These are phyloP conservation scores for Sminthurides aquaticus DNA, from an alignment of 2,888 invertebrate genomes.

Conservation along the genomic window DNA sequence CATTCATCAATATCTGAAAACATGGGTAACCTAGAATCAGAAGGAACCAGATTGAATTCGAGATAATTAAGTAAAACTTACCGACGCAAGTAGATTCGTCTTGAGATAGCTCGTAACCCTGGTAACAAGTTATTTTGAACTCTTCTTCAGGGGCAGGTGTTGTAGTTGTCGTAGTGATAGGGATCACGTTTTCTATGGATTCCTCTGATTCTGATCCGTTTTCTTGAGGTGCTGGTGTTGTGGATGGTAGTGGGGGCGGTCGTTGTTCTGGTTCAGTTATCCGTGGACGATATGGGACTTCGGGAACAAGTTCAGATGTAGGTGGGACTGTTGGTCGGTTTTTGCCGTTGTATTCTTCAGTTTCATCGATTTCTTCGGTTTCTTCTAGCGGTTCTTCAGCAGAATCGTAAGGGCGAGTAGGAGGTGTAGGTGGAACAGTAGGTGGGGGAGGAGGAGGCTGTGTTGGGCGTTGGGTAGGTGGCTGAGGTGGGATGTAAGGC, in stretches of 20 bases:
- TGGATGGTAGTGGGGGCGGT: background rate
- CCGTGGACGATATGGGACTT: background rate
- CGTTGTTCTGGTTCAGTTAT: background rate
- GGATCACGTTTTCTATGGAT: slow-evolving; percentile 6
- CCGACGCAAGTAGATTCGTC: slow-evolving; percentile 41
- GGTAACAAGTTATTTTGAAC: slow-evolving; percentile 38
- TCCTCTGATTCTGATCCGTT: slow-evolving; percentile 5
- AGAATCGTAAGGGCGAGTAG: background rate
- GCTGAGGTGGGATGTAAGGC: background rate
- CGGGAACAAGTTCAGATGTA: background rate
- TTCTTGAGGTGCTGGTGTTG: background rate
- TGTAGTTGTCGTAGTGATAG: slow-evolving; percentile 5
- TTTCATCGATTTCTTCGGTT: background rate
- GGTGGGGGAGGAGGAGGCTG: slow-evolving; percentile 2
- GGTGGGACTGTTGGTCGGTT: slow-evolving; percentile 13
- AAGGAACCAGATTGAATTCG: background rate
- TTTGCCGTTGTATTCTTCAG: no score
- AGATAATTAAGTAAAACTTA: slow-evolving; percentile 16
- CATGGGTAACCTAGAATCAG: background rate
- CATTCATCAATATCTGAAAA: slow-evolving; percentile 46
- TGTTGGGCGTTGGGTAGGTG: background rate
- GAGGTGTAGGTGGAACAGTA: background rate
- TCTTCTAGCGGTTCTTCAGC: background rate
- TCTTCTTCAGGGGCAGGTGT: slow-evolving; percentile 13
- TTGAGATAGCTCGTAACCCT: slow-evolving; percentile 37